phyloP scores from a whole-genome alignment of 1,140 invertebrate genomes.

The Tetramorium alpestre region DNA sequence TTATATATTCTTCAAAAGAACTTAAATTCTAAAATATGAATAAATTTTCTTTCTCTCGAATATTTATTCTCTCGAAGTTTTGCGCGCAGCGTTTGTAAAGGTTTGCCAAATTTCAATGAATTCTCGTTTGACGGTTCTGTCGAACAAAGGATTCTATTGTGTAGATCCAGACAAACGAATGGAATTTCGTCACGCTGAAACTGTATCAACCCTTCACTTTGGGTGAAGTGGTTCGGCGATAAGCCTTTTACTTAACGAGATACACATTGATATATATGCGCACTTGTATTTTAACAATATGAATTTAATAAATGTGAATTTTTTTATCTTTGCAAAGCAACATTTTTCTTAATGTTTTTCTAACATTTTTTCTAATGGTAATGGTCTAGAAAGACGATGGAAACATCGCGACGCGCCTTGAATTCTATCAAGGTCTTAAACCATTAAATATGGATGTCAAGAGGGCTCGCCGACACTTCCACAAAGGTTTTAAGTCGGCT shows the following conservation, averaged over 20 bases:
- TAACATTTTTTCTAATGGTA: not conserved
- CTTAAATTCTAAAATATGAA: slow-evolving; percentile 2
- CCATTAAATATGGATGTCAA: slow-evolving; percentile 32
- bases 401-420: not conserved
- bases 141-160: slow-evolving; percentile 35
- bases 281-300: not conserved
- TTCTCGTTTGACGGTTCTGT: slow-evolving; percentile 23
- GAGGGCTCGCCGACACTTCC: slow-evolving; percentile 20
- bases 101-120: slow-evolving; percentile 28
- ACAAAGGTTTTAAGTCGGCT: slow-evolving; percentile 36
- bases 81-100: slow-evolving; percentile 16
- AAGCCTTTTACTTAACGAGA: slow-evolving; percentile 30
- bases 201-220: slow-evolving; percentile 46
- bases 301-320: not conserved
- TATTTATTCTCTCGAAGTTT: not conserved
- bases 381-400: not conserved
- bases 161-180: not conserved
- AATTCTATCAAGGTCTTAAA: slow-evolving; percentile 44
- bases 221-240: not conserved
- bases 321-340: not conserved
- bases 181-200: slow-evolving; percentile 37
- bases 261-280: not conserved
- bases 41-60: slow-evolving; percentile 10
- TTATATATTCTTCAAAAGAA: not conserved
- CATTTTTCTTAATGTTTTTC: not conserved